Evolutionary conservation across 2,797 vertebrate species (phyloP).

Genomic region (Hylomyscus alleni): DNA sequence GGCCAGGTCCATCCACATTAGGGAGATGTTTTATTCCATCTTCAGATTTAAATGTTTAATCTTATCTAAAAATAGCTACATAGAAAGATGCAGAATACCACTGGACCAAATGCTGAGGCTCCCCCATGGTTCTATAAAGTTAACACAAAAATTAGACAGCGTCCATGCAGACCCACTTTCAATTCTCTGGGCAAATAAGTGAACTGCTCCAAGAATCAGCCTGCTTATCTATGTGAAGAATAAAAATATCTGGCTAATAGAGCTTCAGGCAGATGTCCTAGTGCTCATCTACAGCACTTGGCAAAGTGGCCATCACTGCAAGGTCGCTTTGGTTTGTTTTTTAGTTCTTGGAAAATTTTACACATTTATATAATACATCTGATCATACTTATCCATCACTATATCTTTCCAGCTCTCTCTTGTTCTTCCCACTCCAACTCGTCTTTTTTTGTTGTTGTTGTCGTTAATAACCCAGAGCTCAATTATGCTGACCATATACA

Average conservation of each 20-base stretch:
- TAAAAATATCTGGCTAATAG: background rate
- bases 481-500: background rate
- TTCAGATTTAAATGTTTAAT: slow-evolving; percentile 10
- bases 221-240: background rate
- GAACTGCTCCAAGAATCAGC: background rate
- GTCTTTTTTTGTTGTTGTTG: background rate
- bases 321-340: background rate
- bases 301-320: background rate
- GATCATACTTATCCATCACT: background rate
- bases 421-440: background rate
- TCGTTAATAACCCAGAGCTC: background rate
- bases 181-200: background rate
- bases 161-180: background rate
- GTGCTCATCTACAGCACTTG: background rate
- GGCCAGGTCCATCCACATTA: background rate
- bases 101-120: background rate
- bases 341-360: background rate
- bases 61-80: background rate
- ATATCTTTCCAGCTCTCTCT: background rate
- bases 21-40: background rate
- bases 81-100: background rate
- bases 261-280: background rate
- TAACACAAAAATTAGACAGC: background rate
- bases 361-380: background rate
- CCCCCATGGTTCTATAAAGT: background rate